Evolutionary conservation across 2,888 invertebrate species (phyloP), one percentile per base, ranked within the genome.

Genomic region (Entomobrya multifasciata): DNA sequence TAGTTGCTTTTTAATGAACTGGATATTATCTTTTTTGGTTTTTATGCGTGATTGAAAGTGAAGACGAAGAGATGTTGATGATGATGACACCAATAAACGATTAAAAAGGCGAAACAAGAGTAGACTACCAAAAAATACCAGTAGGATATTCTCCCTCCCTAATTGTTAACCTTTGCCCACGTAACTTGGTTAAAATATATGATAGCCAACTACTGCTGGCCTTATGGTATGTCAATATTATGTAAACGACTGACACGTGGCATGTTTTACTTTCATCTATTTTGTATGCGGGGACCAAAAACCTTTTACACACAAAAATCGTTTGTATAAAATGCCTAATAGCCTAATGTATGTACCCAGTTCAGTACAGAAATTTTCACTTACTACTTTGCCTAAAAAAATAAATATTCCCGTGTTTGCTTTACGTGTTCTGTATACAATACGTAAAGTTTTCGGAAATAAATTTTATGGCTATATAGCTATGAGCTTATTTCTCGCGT

Each of bases 241-340:
- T 52, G 67, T 41, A 67, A 80, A 67, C 15, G 65, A 30, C 55
- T 49, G 80, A 52, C 80, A 80, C 80, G 80, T 80, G 80, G 65
- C 52, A 11, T 11, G 65, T 41, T 65, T 65, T 65, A n/a, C 30
- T 17, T 15, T 30, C 41, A 36, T n/a, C 22, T 60, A 0, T 36
- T 1, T n/a, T 62, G 62, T n/a, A n/a, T n/a, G n/a, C n/a, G n/a
- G n/a, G n/a, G n/a, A n/a, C n/a, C n/a, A n/a, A n/a, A n/a, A 47
- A 1, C 10, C 11, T 10, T n/a, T 47, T 2, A 1, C 47, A 5
- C 1, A 47, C 13, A n/a, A 15, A 47, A 15, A 15, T n/a, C 11
- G 47, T 47, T 47, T 11, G 22, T 57, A 57, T 57, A 25, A 5
- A 36, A 25, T 65, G 41, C 20, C 36, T 20, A 41, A 41, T 65